Evolutionary conservation across 2,797 vertebrate species (phyloP).

Genomic region (Caiman crocodilus): DNA sequence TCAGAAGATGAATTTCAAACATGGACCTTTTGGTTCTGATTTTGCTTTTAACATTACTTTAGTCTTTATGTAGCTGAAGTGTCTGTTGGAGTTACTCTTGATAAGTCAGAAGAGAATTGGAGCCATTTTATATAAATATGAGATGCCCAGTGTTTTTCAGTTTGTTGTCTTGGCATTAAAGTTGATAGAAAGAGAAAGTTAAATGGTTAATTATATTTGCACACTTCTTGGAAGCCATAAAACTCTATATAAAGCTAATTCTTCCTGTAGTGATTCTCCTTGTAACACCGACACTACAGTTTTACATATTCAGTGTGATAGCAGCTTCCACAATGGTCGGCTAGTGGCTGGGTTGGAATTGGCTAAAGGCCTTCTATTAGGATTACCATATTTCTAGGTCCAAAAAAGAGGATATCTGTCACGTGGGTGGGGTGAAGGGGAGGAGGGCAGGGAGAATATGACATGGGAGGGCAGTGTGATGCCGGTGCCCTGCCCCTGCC

Average conservation of each 20-base stretch:
- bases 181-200: background rate
- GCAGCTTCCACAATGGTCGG: background rate
- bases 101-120: background rate
- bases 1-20: background rate
- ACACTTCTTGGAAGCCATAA: background rate
- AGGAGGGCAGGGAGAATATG: too few relatives aligned
- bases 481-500: too few relatives aligned
- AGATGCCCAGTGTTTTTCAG: background rate
- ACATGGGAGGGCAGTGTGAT: too few relatives aligned
- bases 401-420: too few relatives aligned
- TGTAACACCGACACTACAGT: background rate
- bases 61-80: background rate
- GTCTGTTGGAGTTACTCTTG: background rate
- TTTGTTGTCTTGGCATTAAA: background rate
- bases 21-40: background rate
- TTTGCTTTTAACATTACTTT: background rate
- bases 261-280: background rate
- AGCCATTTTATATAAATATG: background rate
- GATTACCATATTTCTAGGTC: too few relatives aligned
- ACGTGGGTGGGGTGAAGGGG: too few relatives aligned
- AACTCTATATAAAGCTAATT: background rate
- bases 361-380: background rate
- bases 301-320: background rate
- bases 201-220: background rate
- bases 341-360: background rate